Evolutionary conservation across 2,113 vertebrate genomes (phyloP).

Genomic region (Osmerus eperlanus): DNA sequence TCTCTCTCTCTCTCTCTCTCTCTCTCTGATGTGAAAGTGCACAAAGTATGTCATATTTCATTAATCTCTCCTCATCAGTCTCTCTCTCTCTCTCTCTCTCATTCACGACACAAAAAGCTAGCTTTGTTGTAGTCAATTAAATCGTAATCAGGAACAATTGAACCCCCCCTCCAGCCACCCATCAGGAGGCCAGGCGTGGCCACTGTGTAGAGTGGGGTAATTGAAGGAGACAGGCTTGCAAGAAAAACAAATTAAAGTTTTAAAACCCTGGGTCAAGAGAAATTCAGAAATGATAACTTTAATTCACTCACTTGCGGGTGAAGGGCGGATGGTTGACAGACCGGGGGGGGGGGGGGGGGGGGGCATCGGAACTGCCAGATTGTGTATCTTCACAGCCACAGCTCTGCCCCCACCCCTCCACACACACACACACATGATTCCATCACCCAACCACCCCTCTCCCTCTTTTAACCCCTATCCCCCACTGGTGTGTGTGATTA

Average conservation of each 20-base stretch:
- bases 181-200: slow-evolving; percentile 35
- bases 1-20: not conserved
- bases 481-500: slow-evolving; percentile 4
- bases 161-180: slow-evolving; percentile 29
- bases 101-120: slow-evolving; percentile 50
- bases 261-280: slow-evolving; percentile 51
- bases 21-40: not conserved
- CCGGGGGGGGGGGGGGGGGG: not conserved
- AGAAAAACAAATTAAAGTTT: slow-evolving; percentile 74
- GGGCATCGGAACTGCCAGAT: too few species aligned
- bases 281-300: slow-evolving; percentile 32
- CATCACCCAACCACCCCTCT: not conserved
- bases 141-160: slow-evolving; percentile 69
- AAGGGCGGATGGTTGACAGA: slow-evolving; percentile 17
- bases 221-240: slow-evolving; percentile 63
- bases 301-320: slow-evolving; percentile 21
- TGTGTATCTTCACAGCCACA: not conserved
- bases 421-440: slow-evolving; percentile 1
- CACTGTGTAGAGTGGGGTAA: slow-evolving; percentile 51
- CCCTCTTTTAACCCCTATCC: not conserved
- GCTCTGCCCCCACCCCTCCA: too few species aligned
- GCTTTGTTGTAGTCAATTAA: slow-evolving; percentile 69
- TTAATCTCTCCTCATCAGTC: not conserved
- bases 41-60: slow-evolving; percentile 21
- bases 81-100: slow-evolving; percentile 18